phyloP scores from a whole-genome alignment of 2,888 invertebrate species.

The Antitype chi region DNA sequence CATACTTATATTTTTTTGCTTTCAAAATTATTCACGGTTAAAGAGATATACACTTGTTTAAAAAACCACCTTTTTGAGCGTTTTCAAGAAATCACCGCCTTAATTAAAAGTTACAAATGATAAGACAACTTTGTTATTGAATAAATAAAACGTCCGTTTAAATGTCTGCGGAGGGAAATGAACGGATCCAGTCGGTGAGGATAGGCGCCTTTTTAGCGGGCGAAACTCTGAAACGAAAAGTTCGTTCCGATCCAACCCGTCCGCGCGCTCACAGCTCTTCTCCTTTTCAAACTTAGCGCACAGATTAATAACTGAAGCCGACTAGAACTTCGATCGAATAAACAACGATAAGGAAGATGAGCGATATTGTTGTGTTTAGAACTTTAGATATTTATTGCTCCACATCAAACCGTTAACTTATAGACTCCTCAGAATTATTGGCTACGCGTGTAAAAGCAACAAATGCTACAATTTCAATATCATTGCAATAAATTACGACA shows the following conservation, averaged over 20 bases:
- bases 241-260: slow-evolving; percentile 39
- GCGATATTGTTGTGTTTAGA: slow-evolving; percentile 8
- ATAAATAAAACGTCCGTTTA: slow-evolving; percentile 78
- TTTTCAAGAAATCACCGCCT: too few species aligned
- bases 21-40: too few species aligned
- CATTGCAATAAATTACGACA: slow-evolving; percentile 37
- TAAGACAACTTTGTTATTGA: slow-evolving; percentile 78
- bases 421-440: slow-evolving; percentile 26
- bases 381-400: slow-evolving; percentile 27
- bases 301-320: slow-evolving; percentile 75
- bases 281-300: slow-evolving; percentile 73
- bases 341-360: slow-evolving; percentile 38
- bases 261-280: slow-evolving; percentile 43
- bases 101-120: slow-evolving; percentile 80
- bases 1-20: too few species aligned
- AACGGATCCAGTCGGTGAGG: slow-evolving; percentile 65
- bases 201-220: slow-evolving; percentile 68
- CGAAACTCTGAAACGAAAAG: slow-evolving; percentile 62
- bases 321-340: slow-evolving; percentile 55
- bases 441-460: slow-evolving; percentile 20
- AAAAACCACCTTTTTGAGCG: too few species aligned
- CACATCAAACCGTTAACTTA: slow-evolving; percentile 26
- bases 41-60: too few species aligned
- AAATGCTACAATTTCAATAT: slow-evolving; percentile 30
- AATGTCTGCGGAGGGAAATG: slow-evolving; percentile 69